Conservation (phyloP, 2,888 invertebrate species). For the Argyra leucocephala region DNA sequence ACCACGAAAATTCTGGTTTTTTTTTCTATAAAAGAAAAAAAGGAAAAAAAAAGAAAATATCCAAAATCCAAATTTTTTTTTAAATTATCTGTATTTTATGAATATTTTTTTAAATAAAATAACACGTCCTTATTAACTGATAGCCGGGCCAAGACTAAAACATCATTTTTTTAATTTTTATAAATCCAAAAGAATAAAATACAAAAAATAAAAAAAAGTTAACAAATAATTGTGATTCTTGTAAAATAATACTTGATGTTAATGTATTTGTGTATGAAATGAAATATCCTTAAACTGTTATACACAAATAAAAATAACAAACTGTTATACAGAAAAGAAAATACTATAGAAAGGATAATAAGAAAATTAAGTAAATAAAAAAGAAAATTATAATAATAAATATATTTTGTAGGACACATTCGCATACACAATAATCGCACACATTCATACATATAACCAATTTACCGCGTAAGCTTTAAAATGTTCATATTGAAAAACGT, state of each 20-base stretch:
- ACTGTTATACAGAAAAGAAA: not conserved
- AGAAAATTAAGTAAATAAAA: not conserved
- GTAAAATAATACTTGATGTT: not conserved
- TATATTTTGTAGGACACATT: not conserved
- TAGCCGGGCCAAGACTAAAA: not conserved
- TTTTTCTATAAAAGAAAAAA: not conserved
- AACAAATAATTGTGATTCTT: not conserved
- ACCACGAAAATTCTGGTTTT: not conserved
- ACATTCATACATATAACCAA: not conserved
- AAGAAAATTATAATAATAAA: not conserved
- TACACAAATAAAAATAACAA: not conserved
- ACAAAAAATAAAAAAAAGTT: not conserved
- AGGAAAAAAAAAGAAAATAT: not conserved
- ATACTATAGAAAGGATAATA: not conserved
- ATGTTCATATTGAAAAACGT: not conserved
- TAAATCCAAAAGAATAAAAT: not conserved
- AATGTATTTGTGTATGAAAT: not conserved
- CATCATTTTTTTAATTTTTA: not conserved
- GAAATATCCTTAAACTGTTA: not conserved
- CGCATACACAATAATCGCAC: not conserved
- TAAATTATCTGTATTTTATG: too few relatives aligned
- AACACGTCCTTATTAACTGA: not conserved
- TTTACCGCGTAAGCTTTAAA: not conserved
- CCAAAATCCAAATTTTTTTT: not conserved
- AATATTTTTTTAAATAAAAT: not conserved